Conservation (phyloP, 2,797 vertebrate genomes). For the Eidolon dupreanum region DNA sequence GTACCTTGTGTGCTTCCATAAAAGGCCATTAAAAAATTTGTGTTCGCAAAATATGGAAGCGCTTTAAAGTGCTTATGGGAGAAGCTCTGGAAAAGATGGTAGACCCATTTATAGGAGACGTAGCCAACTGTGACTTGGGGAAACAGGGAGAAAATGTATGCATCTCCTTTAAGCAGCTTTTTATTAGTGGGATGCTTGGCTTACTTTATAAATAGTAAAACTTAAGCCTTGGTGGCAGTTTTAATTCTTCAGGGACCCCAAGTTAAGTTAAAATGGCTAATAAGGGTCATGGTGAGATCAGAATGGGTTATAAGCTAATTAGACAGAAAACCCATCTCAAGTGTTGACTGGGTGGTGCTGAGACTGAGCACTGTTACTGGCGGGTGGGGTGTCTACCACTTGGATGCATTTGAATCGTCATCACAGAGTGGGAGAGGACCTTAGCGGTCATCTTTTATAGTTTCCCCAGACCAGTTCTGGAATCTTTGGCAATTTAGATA, state of each 20-base stretch:
- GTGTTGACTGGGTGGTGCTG: background rate
- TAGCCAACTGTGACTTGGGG: background rate
- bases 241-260: background rate
- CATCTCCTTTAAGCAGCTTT: background rate
- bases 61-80: constrained; percentile 41
- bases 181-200: background rate
- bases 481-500: background rate
- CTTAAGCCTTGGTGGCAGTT: background rate
- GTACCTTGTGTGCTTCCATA: background rate
- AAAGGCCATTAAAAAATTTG: background rate
- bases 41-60: background rate
- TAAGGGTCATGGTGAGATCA: background rate
- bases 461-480: background rate
- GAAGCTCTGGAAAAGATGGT: constrained; percentile 38
- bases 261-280: background rate
- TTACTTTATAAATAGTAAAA: constrained; percentile 12
- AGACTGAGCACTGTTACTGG: background rate
- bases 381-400: background rate
- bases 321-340: constrained; percentile 15
- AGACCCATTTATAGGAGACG: background rate
- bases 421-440: background rate
- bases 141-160: background rate
- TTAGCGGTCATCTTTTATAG: background rate
- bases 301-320: background rate
- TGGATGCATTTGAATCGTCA: background rate